Percentiles rank a stretch among this genome's conserved stretches.
These are phyloP conservation scores for Leptogaster cylindrica DNA, from an alignment of 2,888 invertebrate species.

Conservation along the genomic window DNA sequence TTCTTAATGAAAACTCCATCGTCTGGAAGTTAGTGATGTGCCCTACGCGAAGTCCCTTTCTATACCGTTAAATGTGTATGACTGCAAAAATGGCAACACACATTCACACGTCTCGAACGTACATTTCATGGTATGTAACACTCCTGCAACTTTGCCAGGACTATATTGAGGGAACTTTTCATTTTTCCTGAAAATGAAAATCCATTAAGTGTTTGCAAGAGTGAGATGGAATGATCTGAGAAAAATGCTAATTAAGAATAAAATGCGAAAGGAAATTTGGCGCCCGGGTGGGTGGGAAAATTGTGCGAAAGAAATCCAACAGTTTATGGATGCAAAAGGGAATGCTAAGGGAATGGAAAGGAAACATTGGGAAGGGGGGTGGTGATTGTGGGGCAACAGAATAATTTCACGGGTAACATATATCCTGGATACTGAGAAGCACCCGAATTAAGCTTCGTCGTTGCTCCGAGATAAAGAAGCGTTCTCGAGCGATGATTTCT, in stretches of 20 bases:
- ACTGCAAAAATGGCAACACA: slow-evolving; percentile 17
- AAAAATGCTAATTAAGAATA: slow-evolving; percentile 48
- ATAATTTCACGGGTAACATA: slow-evolving; percentile 7
- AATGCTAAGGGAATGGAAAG: slow-evolving; percentile 1
- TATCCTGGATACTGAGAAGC: too few relatives aligned
- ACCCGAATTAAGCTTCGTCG: too few relatives aligned
- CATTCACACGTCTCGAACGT: slow-evolving; percentile 25
- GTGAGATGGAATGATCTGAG: slow-evolving; percentile 40
- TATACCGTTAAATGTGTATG: slow-evolving; percentile 32
- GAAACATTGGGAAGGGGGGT: background rate
- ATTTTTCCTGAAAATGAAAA: slow-evolving; percentile 41
- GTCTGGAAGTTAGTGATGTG: slow-evolving; percentile 47
- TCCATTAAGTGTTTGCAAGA: slow-evolving; percentile 47
- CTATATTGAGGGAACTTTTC: slow-evolving; percentile 32
- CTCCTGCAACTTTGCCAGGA: slow-evolving; percentile 6
- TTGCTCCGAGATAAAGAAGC: too few relatives aligned
- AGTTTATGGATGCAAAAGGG: slow-evolving; percentile 10
- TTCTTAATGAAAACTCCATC: slow-evolving; percentile 47
- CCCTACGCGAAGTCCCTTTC: slow-evolving; percentile 39
- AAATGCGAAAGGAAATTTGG: slow-evolving; percentile 44
- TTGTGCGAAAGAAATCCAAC: slow-evolving; percentile 9
- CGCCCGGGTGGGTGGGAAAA: slow-evolving; percentile 9
- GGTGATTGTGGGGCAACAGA: background rate
- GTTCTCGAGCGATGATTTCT: too few relatives aligned
- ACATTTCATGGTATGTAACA: slow-evolving; percentile 10